phyloP scores from a whole-genome alignment of 2,888 invertebrate species.

The Drosophila anceps region DNA sequence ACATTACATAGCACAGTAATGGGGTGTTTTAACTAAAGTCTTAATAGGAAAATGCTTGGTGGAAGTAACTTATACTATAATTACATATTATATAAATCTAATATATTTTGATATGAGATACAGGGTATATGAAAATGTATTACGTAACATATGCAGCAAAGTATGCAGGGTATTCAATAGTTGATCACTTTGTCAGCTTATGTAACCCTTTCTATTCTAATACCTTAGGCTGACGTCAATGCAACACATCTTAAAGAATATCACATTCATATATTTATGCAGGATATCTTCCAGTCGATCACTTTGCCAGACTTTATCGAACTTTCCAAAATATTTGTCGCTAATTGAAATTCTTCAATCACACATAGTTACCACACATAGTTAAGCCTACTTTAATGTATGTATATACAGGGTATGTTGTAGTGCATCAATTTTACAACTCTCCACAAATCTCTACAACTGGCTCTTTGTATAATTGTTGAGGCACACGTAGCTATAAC shows the following conservation, averaged over 20 bases:
- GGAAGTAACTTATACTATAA: background rate
- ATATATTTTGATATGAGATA: background rate
- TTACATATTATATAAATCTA: too few species aligned
- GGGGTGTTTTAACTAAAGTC: slow-evolving; percentile 4
- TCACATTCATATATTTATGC: background rate
- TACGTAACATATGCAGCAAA: background rate
- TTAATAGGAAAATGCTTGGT: background rate
- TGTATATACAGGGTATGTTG: background rate
- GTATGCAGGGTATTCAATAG: background rate
- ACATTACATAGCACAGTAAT: rapidly evolving
- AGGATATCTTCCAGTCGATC: background rate
- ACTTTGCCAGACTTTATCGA: background rate
- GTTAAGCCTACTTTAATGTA: background rate
- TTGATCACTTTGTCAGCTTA: background rate
- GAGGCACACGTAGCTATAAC: too few species aligned
- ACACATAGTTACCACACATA: background rate
- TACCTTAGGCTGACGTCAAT: background rate
- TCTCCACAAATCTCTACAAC: background rate
- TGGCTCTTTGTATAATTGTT: too few species aligned
- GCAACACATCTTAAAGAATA: background rate
- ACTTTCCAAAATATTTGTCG: background rate
- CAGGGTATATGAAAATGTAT: background rate
- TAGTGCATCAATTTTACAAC: background rate
- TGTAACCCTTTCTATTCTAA: background rate
- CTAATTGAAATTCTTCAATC: background rate